Base-by-base conservation (phyloP, 2,113 vertebrate genomes). In the Dicaeum eximium region DNA sequence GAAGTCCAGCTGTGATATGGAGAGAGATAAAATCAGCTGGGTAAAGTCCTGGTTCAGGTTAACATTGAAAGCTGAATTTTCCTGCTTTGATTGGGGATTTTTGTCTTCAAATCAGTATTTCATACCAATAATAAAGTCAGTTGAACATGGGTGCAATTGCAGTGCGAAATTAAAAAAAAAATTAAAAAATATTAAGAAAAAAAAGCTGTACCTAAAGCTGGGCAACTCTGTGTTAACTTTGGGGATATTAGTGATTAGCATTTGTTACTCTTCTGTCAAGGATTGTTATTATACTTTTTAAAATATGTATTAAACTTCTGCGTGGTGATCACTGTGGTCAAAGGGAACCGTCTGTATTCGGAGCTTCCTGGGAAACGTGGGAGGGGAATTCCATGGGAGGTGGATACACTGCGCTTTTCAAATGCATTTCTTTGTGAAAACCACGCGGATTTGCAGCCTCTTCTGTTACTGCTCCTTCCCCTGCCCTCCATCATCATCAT, bases 251-350 rank as follows among this genome's bases (percentile, higher is more conserved):
- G 40, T 50, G 27, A 79, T 66, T 64, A 86, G 70, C 12, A 31
- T 82, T 93, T 83, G 62, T 95, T 88, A 77, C 87, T 82, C 56
- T 72, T 92, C 85, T 94, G 60, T 92, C 65, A 33, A 62, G 61
- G 54, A 84, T 67, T 94, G 47, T 74, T 84, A 8, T 13, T 86
- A 23, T 4, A 53, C 58, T 74, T 80, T 57, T 80, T 21, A 10
- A 74, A 90, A 57, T 22, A 18, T 51, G 51, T 92, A 31, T 91
- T 97, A 80, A 92, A 58, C n/a, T 88, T 86, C 45, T 38, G 28
- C 2, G 4, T 82, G 81, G 75, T 78, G 72, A 83, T 77, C 62
- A 81, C 74, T 54, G 74, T 90, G 58, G 51, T 80, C 40, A 14
- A 87, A 92, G 51, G 64, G 57, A 96, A 48, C 24, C 30, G 5